phyloP scores from a whole-genome alignment of 1,140 invertebrate species.

The Drosophila navojoa region DNA sequence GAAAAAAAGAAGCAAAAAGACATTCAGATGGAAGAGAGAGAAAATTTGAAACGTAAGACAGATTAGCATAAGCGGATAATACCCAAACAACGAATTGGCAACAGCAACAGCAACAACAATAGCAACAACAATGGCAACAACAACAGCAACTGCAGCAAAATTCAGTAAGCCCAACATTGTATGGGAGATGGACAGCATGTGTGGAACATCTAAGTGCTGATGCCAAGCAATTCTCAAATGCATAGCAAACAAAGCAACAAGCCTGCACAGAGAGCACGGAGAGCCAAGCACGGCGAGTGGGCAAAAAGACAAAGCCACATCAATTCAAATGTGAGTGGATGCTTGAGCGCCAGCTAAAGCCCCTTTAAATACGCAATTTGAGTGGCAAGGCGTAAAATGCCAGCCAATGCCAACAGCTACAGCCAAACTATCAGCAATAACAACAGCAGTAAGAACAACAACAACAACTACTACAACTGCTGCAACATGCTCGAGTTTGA shows the following conservation, averaged over 20 bases:
- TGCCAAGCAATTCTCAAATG: constrained; percentile 45
- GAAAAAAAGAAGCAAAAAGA: constrained; percentile 5
- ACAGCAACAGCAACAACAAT: constrained; percentile 26
- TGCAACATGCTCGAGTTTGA: constrained; percentile 5
- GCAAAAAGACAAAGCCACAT: constrained; percentile 15
- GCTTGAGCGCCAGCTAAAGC: constrained; percentile 1
- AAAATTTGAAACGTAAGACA: constrained; percentile 76
- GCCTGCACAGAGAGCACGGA: constrained; percentile 11
- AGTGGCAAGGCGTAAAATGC: constrained; percentile 10
- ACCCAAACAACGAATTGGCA: constrained; percentile 35
- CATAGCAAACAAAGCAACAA: constrained; percentile 36
- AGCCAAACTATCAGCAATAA: constrained; percentile 1
- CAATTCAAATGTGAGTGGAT: constrained; percentile 24
- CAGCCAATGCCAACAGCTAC: not conserved
- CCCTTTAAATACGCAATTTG: constrained; percentile 19
- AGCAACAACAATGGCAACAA: too few relatives aligned
- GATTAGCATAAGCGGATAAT: constrained; percentile 83
- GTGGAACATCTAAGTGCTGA: constrained; percentile 69
- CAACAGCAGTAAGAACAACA: constrained; percentile 10
- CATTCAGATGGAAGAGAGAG: constrained; percentile 39
- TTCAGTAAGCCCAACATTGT: constrained; percentile 26
- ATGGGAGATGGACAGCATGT: constrained; percentile 30
- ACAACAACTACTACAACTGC: constrained; percentile 11
- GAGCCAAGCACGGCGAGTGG: constrained; percentile 1
- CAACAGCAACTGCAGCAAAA: constrained; percentile 31